Evolutionary conservation across 2,888 invertebrate species (phyloP), one percentile per base, ranked within the genome.

Genomic region (Heliconius ethilla): DNA sequence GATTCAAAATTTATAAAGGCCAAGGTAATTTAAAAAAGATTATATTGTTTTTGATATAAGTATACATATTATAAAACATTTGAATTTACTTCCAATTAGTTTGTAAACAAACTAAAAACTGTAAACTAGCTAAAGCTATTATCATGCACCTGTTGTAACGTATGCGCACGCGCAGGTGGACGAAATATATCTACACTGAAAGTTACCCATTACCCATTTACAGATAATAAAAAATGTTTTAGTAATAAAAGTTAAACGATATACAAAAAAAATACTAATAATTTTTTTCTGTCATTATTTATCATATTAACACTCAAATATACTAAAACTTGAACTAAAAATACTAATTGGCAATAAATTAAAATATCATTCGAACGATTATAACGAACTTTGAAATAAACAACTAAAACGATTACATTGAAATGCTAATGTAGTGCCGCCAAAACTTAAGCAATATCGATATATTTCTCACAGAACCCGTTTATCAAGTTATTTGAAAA

Each of bases 381-480:
- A 45, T 69, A 69, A 69, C 15, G 40, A 69, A 67, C 9, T 45
- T 45, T 69, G 6, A 69, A 15, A 69, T 69, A 69, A 69, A 59
- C 33, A 59, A 15, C 33, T 59, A 55, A 72, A 72, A 72, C 59
- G 25, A 37, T 59, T 27, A 62, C 27, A 77, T 77, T 77, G 65
- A 45, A 29, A 77, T 77, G 67, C 67, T 45, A 62, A 77, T 77
- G n/a, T 66, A 55, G n/a, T 29, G 59, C 72, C 76, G 65, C 65
- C 63, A 40, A 62, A 73, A 73, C 22, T 40, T 74, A 29, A 37
- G 67, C 59, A 77, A 74, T 62, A 77, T 74, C 67, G 74, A 67
- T 77, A 77, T 67, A 77, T 51, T 74, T 77, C 73, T 74, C 73
- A 77, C 45, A 77, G 27, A 62, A 77, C 77, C 7, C 40, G 74